A percentile compares a stretch with the other conserved stretches of the same genome.
These are phyloP conservation scores for silkworm (Bombyx mori) DNA, from an alignment of 1,140 invertebrate genomes.

Conservation along the genomic window DNA sequence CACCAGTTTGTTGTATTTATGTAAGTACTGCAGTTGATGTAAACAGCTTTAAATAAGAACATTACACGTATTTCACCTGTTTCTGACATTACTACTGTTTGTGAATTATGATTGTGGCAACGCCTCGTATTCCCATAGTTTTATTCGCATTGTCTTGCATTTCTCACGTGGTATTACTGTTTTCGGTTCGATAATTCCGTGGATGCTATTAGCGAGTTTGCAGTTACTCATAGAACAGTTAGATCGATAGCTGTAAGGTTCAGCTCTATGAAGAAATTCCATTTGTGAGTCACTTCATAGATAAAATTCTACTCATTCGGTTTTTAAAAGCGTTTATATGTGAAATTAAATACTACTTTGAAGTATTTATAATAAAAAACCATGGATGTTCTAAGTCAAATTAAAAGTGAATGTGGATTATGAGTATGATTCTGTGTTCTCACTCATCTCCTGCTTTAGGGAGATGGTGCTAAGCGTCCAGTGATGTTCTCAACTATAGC, in stretches of 20 bases:
- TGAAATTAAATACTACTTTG: background rate
- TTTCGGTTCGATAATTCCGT: conserved; percentile 19
- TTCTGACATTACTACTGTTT: background rate
- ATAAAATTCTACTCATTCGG: too few species aligned
- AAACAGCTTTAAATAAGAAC: too few species aligned
- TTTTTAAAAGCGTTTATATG: too few species aligned
- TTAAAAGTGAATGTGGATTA: conserved; percentile 18
- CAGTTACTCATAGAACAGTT: conserved; percentile 7
- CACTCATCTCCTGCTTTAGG: conserved; percentile 22
- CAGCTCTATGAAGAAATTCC: too few species aligned
- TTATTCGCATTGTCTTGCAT: conserved; percentile 53
- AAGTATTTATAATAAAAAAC: background rate
- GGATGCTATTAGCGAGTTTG: conserved; percentile 4
- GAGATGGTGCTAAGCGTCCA: conserved; percentile 27
- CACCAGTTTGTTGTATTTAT: too few species aligned
- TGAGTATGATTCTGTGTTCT: conserved; percentile 18
- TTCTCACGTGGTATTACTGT: conserved; percentile 51
- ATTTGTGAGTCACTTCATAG: too few species aligned
- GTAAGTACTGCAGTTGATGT: too few species aligned
- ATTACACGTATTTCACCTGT: too few species aligned
- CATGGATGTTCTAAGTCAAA: background rate
- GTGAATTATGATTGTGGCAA: conserved; percentile 45
- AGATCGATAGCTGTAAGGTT: conserved; percentile 6
- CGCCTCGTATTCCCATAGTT: conserved; percentile 68
- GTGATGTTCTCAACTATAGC: conserved; percentile 60